A percentile compares a stretch with the other conserved stretches of the same genome.
Evolutionary conservation across 2,113 vertebrate species (phyloP).

Genomic region (Phrynosoma platyrhinos): DNA sequence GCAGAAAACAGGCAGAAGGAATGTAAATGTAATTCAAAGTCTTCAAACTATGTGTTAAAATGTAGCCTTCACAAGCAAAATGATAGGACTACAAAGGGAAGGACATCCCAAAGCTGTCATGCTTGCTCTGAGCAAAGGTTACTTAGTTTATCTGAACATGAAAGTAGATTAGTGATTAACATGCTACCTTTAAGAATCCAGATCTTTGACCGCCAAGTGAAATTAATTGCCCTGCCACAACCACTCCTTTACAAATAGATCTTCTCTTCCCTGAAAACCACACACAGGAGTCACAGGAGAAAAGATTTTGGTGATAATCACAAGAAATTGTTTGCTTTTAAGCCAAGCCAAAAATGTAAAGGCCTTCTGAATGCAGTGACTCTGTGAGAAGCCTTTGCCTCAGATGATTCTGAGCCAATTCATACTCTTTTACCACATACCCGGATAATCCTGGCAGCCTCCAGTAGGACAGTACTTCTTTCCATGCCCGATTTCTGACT

Average conservation of each 20-base stretch:
- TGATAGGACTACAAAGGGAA: background rate
- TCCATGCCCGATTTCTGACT: constrained; percentile 89
- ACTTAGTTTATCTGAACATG: background rate
- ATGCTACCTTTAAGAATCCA: background rate
- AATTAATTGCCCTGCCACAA: background rate
- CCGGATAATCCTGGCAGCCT: constrained; percentile 93
- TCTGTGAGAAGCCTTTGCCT: background rate
- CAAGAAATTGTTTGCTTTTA: background rate
- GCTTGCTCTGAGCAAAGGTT: constrained; percentile 29
- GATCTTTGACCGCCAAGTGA: background rate
- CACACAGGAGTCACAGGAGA: background rate
- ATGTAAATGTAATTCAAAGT: background rate
- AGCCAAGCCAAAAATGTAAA: background rate
- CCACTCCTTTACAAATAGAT: background rate
- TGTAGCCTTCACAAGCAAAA: background rate
- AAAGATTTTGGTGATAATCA: background rate
- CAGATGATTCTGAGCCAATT: background rate
- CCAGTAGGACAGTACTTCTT: constrained; percentile 86
- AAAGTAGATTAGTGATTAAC: background rate
- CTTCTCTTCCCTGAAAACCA: background rate
- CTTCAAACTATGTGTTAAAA: background rate
- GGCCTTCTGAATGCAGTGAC: background rate
- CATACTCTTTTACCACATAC: constrained; percentile 70
- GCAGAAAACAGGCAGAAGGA: background rate
- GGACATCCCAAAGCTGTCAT: background rate